Evolutionary conservation across 1,140 invertebrate genomes (phyloP).

Genomic region (Drosophila rhopaloa): DNA sequence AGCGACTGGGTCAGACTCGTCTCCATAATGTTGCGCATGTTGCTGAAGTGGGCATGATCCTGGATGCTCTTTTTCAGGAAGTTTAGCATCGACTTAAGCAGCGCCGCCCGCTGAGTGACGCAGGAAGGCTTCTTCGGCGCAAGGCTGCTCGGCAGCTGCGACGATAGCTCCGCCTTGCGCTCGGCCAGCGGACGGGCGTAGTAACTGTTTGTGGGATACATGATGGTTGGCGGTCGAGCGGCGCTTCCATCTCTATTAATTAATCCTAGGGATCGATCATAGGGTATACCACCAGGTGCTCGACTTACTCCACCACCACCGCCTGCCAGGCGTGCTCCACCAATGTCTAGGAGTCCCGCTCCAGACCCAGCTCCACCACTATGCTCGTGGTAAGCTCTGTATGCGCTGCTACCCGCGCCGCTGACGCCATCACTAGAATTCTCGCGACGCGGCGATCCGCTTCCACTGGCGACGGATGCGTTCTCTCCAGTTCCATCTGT

Average conservation of each 20-base stretch:
- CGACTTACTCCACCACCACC: neutral
- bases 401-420: slow-evolving; percentile 36
- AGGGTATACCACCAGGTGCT: neutral
- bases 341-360: slow-evolving; percentile 22
- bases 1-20: slow-evolving; percentile 92
- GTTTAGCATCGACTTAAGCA: slow-evolving; percentile 95
- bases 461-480: slow-evolving; percentile 61
- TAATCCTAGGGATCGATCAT: neutral
- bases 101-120: slow-evolving; percentile 93
- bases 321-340: neutral
- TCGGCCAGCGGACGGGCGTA: slow-evolving; percentile 73
- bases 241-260: slow-evolving; percentile 3
- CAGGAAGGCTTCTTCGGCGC: slow-evolving; percentile 86
- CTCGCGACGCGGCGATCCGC: slow-evolving; percentile 62
- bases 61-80: slow-evolving; percentile 95
- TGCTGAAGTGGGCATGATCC: slow-evolving; percentile 92
- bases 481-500: slow-evolving; percentile 62
- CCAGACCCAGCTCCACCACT: slow-evolving; percentile 16
- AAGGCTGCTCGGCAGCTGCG: slow-evolving; percentile 64
- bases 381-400: slow-evolving; percentile 49
- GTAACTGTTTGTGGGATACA: slow-evolving; percentile 72
- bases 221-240: slow-evolving; percentile 9
- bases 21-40: slow-evolving; percentile 96
- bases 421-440: slow-evolving; percentile 41
- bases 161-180: slow-evolving; percentile 65